phyloP scores from a whole-genome alignment of 2,888 invertebrate genomes.

The Pristionchus arcanus region DNA sequence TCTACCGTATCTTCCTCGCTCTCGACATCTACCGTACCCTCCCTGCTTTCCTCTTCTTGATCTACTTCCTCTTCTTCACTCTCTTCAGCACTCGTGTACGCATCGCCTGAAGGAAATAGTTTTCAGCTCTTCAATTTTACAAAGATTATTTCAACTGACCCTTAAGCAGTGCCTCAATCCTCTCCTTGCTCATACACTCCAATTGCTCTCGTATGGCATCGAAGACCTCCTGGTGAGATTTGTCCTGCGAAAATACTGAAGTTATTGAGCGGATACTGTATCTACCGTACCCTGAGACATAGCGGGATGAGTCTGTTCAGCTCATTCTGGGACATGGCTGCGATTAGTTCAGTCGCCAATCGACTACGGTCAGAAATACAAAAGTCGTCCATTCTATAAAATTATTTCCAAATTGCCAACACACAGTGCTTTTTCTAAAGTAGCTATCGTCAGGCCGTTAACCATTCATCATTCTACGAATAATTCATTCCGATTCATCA shows the following conservation, averaged over 20 bases:
- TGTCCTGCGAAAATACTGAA: conserved; percentile 30
- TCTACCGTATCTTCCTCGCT: conserved; percentile 27
- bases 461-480: background rate
- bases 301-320: conserved; percentile 48
- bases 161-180: conserved; percentile 53
- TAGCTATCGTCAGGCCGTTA: background rate
- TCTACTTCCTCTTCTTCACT: conserved; percentile 32
- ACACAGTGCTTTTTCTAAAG: background rate
- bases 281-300: conserved; percentile 47
- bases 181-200: conserved; percentile 51
- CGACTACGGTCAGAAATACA: conserved; percentile 28
- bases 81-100: conserved; percentile 50
- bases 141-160: background rate
- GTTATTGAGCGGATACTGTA: background rate
- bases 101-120: background rate
- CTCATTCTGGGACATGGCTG: conserved; percentile 4
- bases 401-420: background rate
- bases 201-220: conserved; percentile 46
- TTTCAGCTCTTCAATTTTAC: background rate
- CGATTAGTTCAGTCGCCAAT: conserved; percentile 51
- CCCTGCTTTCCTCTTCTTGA: conserved; percentile 5
- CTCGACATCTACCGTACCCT: background rate
- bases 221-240: conserved; percentile 53
- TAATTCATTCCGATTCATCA: background rate
- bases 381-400: conserved; percentile 49